Conservation (phyloP, 2,797 vertebrate species). For the Danio aesculapii region DNA sequence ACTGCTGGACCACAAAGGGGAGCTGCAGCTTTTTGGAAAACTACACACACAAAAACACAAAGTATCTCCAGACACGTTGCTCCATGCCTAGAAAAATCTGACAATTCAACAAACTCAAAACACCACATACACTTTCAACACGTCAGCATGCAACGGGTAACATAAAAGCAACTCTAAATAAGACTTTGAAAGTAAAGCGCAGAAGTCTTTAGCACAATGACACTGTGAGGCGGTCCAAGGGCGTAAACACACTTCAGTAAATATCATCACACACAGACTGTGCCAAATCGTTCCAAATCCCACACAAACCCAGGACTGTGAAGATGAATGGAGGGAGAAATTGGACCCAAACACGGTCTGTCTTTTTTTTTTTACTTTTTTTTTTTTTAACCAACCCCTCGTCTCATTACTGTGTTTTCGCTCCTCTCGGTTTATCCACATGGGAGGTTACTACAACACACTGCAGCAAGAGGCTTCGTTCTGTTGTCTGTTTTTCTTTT, state of each 20-base stretch:
- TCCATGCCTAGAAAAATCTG: background rate
- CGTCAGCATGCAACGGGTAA: background rate
- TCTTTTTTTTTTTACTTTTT: background rate
- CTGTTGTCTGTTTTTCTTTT: slow-evolving; percentile 62
- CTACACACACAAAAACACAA: slow-evolving; percentile 38
- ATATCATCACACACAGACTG: slow-evolving; percentile 42
- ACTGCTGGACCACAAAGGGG: slow-evolving; percentile 86
- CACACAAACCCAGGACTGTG: slow-evolving; percentile 34
- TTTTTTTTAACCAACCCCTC: slow-evolving; percentile 16
- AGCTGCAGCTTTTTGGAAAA: slow-evolving; percentile 86
- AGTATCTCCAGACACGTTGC: background rate
- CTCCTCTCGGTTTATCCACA: slow-evolving; percentile 53
- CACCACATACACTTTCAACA: slow-evolving; percentile 2
- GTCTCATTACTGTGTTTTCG: slow-evolving; percentile 56
- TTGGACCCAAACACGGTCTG: slow-evolving; percentile 68
- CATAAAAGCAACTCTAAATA: background rate
- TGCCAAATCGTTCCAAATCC: slow-evolving; percentile 11
- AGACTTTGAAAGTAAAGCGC: background rate
- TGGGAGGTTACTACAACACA: slow-evolving; percentile 63
- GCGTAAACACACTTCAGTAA: slow-evolving; percentile 33
- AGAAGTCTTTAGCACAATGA: slow-evolving; percentile 5
- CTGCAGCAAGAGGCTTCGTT: slow-evolving; percentile 61
- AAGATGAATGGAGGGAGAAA: slow-evolving; percentile 67
- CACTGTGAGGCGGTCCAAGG: slow-evolving; percentile 9
- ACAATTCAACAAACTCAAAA: slow-evolving; percentile 13